These are phyloP conservation scores for Petromus typicus DNA, from an alignment of 2,113 vertebrate species.

Conservation along the genomic window DNA sequence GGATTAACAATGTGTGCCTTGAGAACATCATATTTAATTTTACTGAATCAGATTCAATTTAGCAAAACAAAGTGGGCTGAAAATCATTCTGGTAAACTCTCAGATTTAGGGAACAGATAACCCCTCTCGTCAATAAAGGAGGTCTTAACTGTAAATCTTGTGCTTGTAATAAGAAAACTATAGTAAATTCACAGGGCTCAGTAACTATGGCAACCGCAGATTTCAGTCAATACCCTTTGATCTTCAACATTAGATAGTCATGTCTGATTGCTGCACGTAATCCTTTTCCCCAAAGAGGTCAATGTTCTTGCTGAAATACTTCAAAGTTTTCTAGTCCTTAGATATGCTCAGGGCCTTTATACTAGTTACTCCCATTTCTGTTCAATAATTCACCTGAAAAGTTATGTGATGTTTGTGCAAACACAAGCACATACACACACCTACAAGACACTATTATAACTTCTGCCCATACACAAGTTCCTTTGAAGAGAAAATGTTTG, in stretches of 20 bases:
- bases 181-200: conserved; percentile 76
- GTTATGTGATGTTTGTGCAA: not conserved
- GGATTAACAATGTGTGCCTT: conserved; percentile 61
- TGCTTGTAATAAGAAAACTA: conserved; percentile 73
- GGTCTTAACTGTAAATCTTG: conserved; percentile 73
- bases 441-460: not conserved
- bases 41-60: conserved; percentile 60
- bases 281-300: conserved; percentile 73
- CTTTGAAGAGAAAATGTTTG: not conserved
- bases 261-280: conserved; percentile 78
- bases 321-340: conserved; percentile 72
- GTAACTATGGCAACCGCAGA: conserved; percentile 72
- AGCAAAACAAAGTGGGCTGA: conserved; percentile 51
- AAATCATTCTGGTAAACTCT: conserved; percentile 61
- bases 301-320: conserved; percentile 80
- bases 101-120: conserved; percentile 70
- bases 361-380: conserved; percentile 67
- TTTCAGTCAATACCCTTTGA: conserved; percentile 81
- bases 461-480: not conserved
- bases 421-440: not conserved
- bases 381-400: conserved; percentile 68
- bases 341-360: conserved; percentile 54
- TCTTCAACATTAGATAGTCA: conserved; percentile 76
- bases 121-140: conserved; percentile 59
- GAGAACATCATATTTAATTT: conserved; percentile 69